Conservation (phyloP, 2,797 vertebrate species). For the Esox masquinongy region DNA sequence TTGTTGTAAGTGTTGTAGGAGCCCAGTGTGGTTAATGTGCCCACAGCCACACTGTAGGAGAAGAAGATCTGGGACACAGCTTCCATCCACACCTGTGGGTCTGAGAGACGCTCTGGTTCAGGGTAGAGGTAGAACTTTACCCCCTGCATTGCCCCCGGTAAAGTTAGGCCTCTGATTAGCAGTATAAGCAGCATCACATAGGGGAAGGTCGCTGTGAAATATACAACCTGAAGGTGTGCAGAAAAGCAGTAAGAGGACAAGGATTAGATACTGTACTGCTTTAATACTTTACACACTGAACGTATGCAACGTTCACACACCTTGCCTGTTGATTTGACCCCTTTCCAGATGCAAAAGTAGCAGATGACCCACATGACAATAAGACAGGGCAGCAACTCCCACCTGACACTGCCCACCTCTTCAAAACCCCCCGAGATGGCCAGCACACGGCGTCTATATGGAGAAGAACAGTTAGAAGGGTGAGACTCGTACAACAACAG, state of each 20-base stretch:
- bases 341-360: conserved; percentile 80
- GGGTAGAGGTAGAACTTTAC: conserved; percentile 73
- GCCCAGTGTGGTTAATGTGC: conserved; percentile 63
- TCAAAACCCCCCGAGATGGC: conserved; percentile 73
- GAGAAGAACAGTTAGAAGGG: not conserved
- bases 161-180: conserved; percentile 72
- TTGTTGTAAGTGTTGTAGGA: conserved; percentile 76
- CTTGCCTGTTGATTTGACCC: conserved; percentile 76
- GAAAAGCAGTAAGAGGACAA: not conserved
- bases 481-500: not conserved
- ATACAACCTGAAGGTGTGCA: conserved; percentile 67
- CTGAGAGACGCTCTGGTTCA: conserved; percentile 62
- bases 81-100: conserved; percentile 81
- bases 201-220: conserved; percentile 77
- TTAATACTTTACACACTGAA: not conserved
- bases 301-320: conserved; percentile 34
- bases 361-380: conserved; percentile 65
- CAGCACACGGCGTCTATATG: conserved; percentile 65
- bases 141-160: conserved; percentile 76
- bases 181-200: conserved; percentile 74
- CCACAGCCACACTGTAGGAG: conserved; percentile 73
- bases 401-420: conserved; percentile 68
- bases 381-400: conserved; percentile 54
- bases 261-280: not conserved
- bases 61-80: conserved; percentile 75